A percentile compares a stretch with the other conserved stretches of the same genome.
phyloP scores from a whole-genome alignment of 2,113 vertebrate species.

The Aphyosemion australe region DNA sequence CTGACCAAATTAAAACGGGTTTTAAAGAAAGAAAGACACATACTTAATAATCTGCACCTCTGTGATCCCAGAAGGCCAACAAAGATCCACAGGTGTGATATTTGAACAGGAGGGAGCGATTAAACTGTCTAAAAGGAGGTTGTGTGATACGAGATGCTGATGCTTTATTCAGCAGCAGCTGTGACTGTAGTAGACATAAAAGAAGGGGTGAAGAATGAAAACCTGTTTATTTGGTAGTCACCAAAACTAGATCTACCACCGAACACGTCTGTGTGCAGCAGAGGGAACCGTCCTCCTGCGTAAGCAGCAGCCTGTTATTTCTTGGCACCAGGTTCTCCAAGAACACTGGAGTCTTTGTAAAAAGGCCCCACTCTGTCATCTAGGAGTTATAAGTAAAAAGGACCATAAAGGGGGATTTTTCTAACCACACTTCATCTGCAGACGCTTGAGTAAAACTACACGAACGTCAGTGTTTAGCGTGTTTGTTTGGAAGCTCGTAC shows the following conservation, averaged over 20 bases:
- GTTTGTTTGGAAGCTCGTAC: constrained; percentile 39
- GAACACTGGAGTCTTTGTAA: constrained; percentile 69
- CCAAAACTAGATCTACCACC: constrained; percentile 40
- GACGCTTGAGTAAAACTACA: constrained; percentile 4
- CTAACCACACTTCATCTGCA: constrained; percentile 2
- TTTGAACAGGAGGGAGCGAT: constrained; percentile 4
- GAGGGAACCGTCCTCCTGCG: constrained; percentile 43
- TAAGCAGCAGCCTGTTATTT: constrained; percentile 61
- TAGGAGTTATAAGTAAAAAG: constrained; percentile 46
- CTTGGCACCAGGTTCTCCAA: constrained; percentile 54
- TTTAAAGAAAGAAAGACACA: constrained; percentile 22
- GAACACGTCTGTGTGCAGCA: neutral
- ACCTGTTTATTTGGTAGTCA: neutral
- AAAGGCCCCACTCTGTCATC: constrained; percentile 43
- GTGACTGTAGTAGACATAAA: constrained; percentile 1
- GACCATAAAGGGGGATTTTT: constrained; percentile 34
- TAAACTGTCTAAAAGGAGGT: constrained; percentile 17
- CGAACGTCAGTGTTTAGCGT: constrained; percentile 5
- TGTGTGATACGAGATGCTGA: too few relatives aligned
- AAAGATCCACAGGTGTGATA: too few relatives aligned
- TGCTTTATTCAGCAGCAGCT: neutral
- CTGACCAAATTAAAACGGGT: constrained; percentile 68
- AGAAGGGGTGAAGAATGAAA: constrained; percentile 2
- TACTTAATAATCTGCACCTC: constrained; percentile 9
- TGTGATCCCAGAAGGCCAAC: constrained; percentile 22